Base-by-base conservation (phyloP, 2,113 vertebrate species). In the Pao palembangensis region DNA sequence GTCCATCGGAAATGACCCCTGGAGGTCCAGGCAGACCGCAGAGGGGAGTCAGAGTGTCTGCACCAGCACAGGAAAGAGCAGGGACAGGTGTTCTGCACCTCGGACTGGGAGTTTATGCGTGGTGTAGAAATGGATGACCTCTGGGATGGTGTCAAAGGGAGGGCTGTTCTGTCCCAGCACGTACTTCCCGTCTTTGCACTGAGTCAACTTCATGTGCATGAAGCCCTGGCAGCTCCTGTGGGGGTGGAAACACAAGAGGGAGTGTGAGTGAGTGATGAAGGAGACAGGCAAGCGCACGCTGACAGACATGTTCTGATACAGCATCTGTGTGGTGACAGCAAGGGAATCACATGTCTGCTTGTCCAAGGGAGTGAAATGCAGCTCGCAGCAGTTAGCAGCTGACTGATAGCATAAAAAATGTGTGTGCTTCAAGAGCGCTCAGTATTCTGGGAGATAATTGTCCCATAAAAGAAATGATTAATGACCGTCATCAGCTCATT, bases 201-300 rank as follows among this genome's bases (percentile, higher is more conserved):
- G 93, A 41, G 90, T 91, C 90, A 98, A 93, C 88, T 98, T 98
- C 94, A 98, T 99, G 88, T 99, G 97, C 97, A 98, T 98, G 85
- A 99, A 98, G 71, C 97, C 96, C 88, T 98, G 96, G 85, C 93
- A 98, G 91, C 97, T 98, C 93, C 96, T 95, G 85, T 82, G 25
- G 25, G 25, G 25, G 25, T 28, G 25, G 15, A 0, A 17, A 18
- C 34, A 38, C 34, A 48, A 21, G 50, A 19, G 17, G 10, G 10
- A 19, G n/a, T n/a, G n/a, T n/a, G n/a, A n/a, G n/a, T n/a, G 5
- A 15, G 42, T 49, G 41, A 17, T 12, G 31, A 18, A 8, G 19
- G 56, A 47, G 48, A 20, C 8, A 51, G 15, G 14, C 3, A 44
- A 12, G 12, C 12, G 12, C 14, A 44, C 34, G 43, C 13, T 44